These are phyloP conservation scores for Urocitellus parryii DNA, from an alignment of 2,113 vertebrate genomes.

Conservation along the genomic window DNA sequence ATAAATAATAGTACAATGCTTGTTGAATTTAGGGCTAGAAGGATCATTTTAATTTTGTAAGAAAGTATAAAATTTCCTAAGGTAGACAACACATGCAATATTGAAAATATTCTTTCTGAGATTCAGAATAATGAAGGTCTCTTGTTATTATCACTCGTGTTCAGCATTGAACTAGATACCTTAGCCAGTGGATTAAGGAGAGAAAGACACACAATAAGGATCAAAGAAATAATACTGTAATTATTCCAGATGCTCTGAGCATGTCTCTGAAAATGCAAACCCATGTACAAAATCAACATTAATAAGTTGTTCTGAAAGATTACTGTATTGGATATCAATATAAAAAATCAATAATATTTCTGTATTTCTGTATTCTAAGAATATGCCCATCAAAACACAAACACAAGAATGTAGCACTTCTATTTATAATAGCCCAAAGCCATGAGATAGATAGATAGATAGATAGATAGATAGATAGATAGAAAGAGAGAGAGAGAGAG, in stretches of 20 bases:
- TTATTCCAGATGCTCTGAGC: not conserved
- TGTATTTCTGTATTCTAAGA: slow-evolving; percentile 1
- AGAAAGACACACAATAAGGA: not conserved
- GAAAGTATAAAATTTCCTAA: not conserved
- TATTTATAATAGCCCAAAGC: not conserved
- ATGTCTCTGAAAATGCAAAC: not conserved
- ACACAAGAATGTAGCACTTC: too few species aligned
- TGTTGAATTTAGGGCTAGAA: not conserved
- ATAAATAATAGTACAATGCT: not conserved
- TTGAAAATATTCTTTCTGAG: not conserved
- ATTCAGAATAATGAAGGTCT: not conserved
- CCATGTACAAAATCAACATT: not conserved
- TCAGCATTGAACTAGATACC: not conserved
- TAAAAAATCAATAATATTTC: not conserved
- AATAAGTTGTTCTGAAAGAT: not conserved
- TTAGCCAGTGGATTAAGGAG: not conserved
- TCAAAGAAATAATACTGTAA: not conserved
- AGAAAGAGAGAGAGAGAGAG: too few species aligned
- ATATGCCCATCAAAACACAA: not conserved
- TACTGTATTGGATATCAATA: not conserved
- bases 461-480: too few species aligned
- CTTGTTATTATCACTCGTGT: not conserved
- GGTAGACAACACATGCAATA: not conserved
- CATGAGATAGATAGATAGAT: too few species aligned
- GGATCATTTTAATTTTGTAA: not conserved